Evolutionary conservation across 1,140 invertebrate species (phyloP).

Genomic region (Anagrus nilaparvatae): DNA sequence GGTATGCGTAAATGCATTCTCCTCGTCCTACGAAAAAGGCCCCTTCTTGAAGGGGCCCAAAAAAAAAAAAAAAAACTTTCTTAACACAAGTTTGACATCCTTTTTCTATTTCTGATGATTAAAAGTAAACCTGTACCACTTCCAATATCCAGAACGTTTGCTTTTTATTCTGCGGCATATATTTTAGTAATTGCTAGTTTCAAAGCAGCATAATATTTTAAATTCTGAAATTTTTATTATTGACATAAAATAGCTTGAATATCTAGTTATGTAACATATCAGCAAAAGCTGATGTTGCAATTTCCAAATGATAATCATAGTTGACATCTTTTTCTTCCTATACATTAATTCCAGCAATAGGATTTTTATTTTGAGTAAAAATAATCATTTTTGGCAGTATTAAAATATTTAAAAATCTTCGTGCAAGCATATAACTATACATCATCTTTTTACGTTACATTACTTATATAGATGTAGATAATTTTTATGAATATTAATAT

Average conservation of each 20-base stretch:
- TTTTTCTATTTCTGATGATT: slow-evolving; percentile 78
- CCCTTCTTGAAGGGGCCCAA: too few relatives aligned
- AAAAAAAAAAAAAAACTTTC: too few relatives aligned
- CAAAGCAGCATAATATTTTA: slow-evolving; percentile 79
- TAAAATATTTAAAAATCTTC: too few relatives aligned
- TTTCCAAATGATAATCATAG: slow-evolving; percentile 89
- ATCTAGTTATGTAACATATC: slow-evolving; percentile 76
- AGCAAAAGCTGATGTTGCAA: slow-evolving; percentile 85
- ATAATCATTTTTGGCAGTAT: slow-evolving; percentile 50
- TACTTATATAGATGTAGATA: too few relatives aligned
- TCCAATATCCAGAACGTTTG: slow-evolving; percentile 92
- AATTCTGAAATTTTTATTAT: slow-evolving; percentile 51
- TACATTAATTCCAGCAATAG: slow-evolving; percentile 64
- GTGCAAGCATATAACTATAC: too few relatives aligned
- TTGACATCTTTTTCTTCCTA: slow-evolving; percentile 74
- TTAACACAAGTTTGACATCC: slow-evolving; percentile 59
- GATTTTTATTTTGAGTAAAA: slow-evolving; percentile 68
- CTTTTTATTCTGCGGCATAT: slow-evolving; percentile 58
- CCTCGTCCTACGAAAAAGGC: too few relatives aligned
- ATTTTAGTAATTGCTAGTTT: slow-evolving; percentile 66
- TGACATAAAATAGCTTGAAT: slow-evolving; percentile 1
- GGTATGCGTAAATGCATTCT: too few relatives aligned
- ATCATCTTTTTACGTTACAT: too few relatives aligned
- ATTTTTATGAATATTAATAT: too few relatives aligned
- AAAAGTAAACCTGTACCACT: slow-evolving; percentile 91